Evolutionary conservation across 2,888 invertebrate genomes (phyloP).

Genomic region (Synanthedon andrenaeformis): DNA sequence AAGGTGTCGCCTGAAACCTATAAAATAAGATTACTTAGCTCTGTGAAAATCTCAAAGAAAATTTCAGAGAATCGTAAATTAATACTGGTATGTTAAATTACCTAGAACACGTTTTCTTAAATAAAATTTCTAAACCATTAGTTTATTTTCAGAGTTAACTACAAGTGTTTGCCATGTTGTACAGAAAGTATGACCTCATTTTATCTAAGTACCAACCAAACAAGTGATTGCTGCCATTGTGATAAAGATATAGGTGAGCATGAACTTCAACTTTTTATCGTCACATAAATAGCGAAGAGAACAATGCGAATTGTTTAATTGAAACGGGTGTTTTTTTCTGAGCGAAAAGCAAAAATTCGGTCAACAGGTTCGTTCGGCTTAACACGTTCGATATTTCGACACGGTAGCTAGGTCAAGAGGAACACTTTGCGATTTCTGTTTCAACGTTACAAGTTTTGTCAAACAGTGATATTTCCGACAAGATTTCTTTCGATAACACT

Average conservation of each 20-base stretch:
- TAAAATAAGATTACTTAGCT: too few relatives aligned
- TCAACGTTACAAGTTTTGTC: neutral
- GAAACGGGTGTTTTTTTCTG: neutral
- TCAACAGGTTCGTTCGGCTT: neutral
- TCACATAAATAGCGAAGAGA: neutral
- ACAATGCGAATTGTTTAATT: neutral
- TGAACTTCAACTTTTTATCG: neutral
- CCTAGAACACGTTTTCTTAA: neutral
- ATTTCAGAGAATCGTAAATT: too few relatives aligned
- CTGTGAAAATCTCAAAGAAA: too few relatives aligned
- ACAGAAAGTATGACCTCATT: slow-evolving; percentile 60
- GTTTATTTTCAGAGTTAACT: slow-evolving; percentile 68
- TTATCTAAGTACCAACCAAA: slow-evolving; percentile 37
- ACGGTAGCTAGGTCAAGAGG: neutral
- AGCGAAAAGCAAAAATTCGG: neutral
- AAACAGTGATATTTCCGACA: too few relatives aligned
- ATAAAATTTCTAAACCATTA: neutral
- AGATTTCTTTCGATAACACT: too few relatives aligned
- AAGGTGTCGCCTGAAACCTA: too few relatives aligned
- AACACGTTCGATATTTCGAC: neutral
- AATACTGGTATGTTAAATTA: too few relatives aligned
- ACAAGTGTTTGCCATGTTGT: slow-evolving; percentile 82
- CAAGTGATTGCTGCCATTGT: slow-evolving; percentile 74
- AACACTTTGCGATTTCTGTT: neutral
- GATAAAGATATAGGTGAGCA: slow-evolving; percentile 75